These are phyloP conservation scores for Calidris pygmaea DNA, from an alignment of 2,113 vertebrate genomes.

Conservation along the genomic window DNA sequence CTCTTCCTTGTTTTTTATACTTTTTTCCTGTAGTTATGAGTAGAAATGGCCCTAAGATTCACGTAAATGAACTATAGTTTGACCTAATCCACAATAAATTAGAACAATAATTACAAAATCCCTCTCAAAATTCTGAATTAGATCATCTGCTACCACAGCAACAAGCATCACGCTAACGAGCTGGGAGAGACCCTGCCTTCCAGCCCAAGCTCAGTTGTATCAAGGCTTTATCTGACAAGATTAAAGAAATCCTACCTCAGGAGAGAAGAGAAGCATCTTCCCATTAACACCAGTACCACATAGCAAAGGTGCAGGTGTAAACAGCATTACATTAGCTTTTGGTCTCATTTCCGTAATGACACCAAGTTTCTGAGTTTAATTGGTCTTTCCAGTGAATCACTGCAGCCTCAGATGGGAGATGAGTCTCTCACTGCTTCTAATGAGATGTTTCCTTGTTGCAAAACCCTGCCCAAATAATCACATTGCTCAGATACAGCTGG, in stretches of 20 bases:
- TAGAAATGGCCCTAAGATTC: not conserved
- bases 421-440: not conserved
- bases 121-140: not conserved
- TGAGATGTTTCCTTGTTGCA: fast-evolving
- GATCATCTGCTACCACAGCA: not conserved
- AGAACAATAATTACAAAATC: not conserved
- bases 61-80: not conserved
- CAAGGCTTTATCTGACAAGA: not conserved
- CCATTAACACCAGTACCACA: fast-evolving
- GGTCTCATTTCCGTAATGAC: fast-evolving
- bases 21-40: not conserved
- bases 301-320: not conserved
- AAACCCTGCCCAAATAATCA: too few relatives aligned
- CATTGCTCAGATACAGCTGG: too few relatives aligned
- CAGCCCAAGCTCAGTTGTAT: not conserved
- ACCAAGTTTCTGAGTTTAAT: not conserved
- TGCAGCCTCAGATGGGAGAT: not conserved
- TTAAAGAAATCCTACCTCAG: not conserved
- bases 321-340: fast-evolving
- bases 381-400: not conserved
- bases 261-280: too few relatives aligned
- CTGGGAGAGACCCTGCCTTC: not conserved
- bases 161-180: fast-evolving
- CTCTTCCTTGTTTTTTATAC: not conserved
- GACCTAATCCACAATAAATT: not conserved